A percentile compares a stretch with the other conserved stretches of the same genome.
These are phyloP conservation scores for Drosophila ironensis DNA, from an alignment of 1,140 invertebrate species.

Conservation along the genomic window DNA sequence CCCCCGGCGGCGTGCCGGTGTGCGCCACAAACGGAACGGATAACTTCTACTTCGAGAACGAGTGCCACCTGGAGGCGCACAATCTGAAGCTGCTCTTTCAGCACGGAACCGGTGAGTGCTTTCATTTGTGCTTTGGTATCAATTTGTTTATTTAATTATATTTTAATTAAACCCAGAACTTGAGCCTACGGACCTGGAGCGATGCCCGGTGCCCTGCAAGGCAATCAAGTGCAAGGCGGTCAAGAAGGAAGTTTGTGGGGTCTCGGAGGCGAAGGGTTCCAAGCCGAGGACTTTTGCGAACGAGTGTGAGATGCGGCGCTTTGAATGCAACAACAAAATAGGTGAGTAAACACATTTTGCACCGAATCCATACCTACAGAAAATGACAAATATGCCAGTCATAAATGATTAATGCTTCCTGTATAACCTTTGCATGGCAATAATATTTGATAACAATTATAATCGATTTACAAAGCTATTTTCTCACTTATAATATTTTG, in stretches of 20 bases:
- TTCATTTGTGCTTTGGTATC: no score
- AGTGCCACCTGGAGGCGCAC: conserved; percentile 54
- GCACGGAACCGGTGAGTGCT: conserved; percentile 39
- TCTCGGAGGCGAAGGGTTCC: no score
- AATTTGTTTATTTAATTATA: background rate
- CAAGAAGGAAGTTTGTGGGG: no score
- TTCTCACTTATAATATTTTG: no score
- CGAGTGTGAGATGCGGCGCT: conserved; percentile 45
- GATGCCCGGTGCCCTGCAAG: conserved; percentile 41
- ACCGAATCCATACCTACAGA: no score
- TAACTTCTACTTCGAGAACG: conserved; percentile 56
- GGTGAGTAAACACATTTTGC: conserved; percentile 30
- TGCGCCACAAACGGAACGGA: conserved; percentile 55
- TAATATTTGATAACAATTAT: no score
- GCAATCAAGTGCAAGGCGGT: conserved; percentile 47
- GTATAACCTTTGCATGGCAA: no score
- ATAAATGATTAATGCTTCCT: no score
- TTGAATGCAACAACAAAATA: conserved; percentile 44
- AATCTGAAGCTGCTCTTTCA: conserved; percentile 62
- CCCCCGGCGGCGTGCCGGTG: conserved; percentile 43
- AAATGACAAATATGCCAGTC: no score
- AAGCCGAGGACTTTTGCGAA: conserved; percentile 39
- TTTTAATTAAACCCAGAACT: conserved; percentile 25
- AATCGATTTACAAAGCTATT: no score
- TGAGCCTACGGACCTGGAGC: conserved; percentile 53